These are phyloP conservation scores for Emydocephalus ijimae DNA, from an alignment of 2,113 vertebrate species.

Conservation along the genomic window DNA sequence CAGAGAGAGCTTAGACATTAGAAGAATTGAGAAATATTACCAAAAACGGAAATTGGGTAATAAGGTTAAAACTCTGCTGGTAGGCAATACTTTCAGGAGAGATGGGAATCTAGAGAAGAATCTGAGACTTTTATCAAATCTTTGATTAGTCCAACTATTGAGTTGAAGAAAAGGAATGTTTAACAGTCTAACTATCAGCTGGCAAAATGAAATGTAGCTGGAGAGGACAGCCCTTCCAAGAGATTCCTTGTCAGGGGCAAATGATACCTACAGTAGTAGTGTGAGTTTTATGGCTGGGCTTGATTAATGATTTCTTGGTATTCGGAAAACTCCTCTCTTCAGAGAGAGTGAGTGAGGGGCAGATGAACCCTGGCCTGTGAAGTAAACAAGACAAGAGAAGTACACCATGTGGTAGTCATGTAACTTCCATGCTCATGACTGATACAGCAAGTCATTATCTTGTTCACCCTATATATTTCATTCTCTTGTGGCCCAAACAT, in stretches of 20 bases:
- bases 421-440: constrained; percentile 52
- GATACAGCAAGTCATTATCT: background rate
- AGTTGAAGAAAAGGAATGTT: background rate
- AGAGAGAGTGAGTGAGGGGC: background rate
- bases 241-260: background rate
- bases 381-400: constrained; percentile 53
- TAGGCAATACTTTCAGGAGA: background rate
- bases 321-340: constrained; percentile 40
- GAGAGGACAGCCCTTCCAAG: background rate
- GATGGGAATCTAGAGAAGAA: constrained; percentile 30
- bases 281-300: background rate
- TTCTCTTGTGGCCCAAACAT: constrained; percentile 45
- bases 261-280: fast-evolving
- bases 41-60: constrained; percentile 44
- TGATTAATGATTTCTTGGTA: background rate
- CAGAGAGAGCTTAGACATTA: constrained; percentile 20
- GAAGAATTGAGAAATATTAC: constrained; percentile 23
- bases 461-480: constrained; percentile 25
- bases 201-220: background rate
- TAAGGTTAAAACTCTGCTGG: constrained; percentile 12
- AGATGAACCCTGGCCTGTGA: constrained; percentile 29
- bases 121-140: constrained; percentile 26
- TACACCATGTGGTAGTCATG: constrained; percentile 61
- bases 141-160: constrained; percentile 9
- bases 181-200: constrained; percentile 24